Percentiles rank a stretch among this genome's conserved stretches.
These are phyloP conservation scores for Probaryconus sp. DNA, from an alignment of 1,140 invertebrate genomes.

Conservation along the genomic window DNA sequence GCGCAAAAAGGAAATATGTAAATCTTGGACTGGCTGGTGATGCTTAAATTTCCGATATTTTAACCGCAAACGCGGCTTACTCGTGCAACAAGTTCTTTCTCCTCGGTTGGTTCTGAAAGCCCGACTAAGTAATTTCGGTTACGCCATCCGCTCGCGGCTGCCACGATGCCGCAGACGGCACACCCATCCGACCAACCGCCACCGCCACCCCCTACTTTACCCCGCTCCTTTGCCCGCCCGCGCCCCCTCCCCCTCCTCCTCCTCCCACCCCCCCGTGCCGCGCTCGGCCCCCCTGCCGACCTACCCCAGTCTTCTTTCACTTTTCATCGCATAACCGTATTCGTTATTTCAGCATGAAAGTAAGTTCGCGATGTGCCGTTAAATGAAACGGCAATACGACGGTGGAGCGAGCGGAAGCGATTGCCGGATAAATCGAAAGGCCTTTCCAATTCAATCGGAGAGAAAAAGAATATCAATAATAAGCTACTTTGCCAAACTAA, in stretches of 20 bases:
- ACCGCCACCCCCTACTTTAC: slow-evolving; percentile 31
- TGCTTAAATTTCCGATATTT: slow-evolving; percentile 70
- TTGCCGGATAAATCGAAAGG: slow-evolving; percentile 44
- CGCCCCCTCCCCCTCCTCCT: slow-evolving; percentile 16
- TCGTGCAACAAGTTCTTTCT: slow-evolving; percentile 78
- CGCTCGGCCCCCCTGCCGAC: slow-evolving; percentile 33
- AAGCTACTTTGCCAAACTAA: slow-evolving; percentile 29
- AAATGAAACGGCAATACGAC: slow-evolving; percentile 56
- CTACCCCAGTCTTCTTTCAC: slow-evolving; percentile 55
- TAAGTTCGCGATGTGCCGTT: slow-evolving; percentile 61
- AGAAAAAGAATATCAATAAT: slow-evolving; percentile 40
- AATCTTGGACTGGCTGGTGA: slow-evolving; percentile 59
- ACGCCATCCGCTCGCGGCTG: slow-evolving; percentile 72
- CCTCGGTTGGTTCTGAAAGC: slow-evolving; percentile 76
- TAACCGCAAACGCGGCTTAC: slow-evolving; percentile 75
- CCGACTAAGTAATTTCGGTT: slow-evolving; percentile 75
- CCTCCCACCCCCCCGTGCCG: slow-evolving; percentile 7
- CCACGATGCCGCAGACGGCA: slow-evolving; percentile 64
- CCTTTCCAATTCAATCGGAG: neutral
- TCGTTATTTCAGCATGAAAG: slow-evolving; percentile 56
- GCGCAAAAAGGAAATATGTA: slow-evolving; percentile 62
- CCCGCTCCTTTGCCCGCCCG: slow-evolving; percentile 16
- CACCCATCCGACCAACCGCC: slow-evolving; percentile 31
- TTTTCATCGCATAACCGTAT: slow-evolving; percentile 58
- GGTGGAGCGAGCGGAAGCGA: slow-evolving; percentile 39